phyloP scores from a whole-genome alignment of 2,113 vertebrate species.

The Rousettus leschenaultii region DNA sequence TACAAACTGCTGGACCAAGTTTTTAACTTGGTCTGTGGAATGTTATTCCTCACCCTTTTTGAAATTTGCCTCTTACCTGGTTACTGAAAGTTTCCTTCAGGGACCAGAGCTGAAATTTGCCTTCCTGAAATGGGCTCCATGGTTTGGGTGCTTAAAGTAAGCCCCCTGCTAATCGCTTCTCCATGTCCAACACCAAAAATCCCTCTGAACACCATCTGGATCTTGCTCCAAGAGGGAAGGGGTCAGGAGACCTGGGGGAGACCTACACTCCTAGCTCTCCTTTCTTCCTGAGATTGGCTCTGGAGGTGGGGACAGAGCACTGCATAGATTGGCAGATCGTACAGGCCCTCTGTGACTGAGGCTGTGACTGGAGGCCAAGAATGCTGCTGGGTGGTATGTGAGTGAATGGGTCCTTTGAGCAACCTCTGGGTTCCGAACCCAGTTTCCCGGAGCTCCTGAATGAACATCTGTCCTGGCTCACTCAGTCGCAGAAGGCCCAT shows the following conservation, averaged over 20 bases:
- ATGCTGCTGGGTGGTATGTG: constrained; percentile 26
- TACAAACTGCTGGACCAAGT: not conserved
- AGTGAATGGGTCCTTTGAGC: constrained; percentile 71
- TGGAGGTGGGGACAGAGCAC: not conserved
- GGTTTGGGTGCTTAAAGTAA: not conserved
- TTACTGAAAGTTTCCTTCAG: not conserved
- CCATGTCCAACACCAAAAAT: not conserved
- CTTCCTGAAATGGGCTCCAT: not conserved
- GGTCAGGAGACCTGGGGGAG: not conserved
- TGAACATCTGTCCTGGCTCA: constrained; percentile 32
- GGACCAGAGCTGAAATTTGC: not conserved
- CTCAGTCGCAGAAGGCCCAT: not conserved
- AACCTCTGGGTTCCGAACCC: not conserved
- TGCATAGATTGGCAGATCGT: not conserved
- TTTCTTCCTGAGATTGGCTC: not conserved
- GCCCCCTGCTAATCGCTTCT: not conserved
- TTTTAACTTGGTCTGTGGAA: not conserved
- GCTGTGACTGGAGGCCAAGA: constrained; percentile 28
- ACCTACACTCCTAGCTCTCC: not conserved
- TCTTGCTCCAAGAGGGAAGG: not conserved
- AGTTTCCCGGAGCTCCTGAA: constrained; percentile 55
- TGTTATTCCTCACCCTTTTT: not conserved
- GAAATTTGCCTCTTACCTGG: not conserved
- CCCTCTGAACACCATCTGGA: not conserved
- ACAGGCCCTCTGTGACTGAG: not conserved